Evolutionary conservation across 2,113 vertebrate genomes (phyloP), one percentile per base, ranked within the genome.

Genomic region (Ceratotherium simum): DNA sequence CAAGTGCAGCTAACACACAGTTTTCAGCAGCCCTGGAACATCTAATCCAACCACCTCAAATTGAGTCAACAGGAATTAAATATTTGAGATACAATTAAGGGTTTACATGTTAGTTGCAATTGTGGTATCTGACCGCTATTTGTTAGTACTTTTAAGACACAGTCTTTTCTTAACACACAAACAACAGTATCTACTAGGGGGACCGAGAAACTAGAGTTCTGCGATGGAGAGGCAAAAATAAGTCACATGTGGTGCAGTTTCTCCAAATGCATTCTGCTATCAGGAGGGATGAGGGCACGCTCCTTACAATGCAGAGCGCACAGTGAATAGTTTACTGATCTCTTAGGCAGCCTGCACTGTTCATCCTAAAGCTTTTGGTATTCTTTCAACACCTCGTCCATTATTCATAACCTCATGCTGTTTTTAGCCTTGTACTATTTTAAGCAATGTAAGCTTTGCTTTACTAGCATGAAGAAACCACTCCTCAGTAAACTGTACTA

Each of bases 351-450:
- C 31, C 51, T 46, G 31, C 17, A 36, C n/a, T 62, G 9, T 17
- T 95, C 39, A 72, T 23, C 51, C 80, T 75, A 83, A 79, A 90
- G 54, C 65, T 92, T 23, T 46, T 2, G 33, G 69, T 87, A 67
- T 14, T 42, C 76, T 96, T 75, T 95, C 80, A 65, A 58, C n/a
- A 81, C 31, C 70, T 95, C 20, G 51, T 93, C 18, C 65, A 76
- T 88, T 95, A 94, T 95, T 96, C 54, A 85, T 69, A 48, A 83
- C 25, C 54, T 64, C 33, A 20, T 8, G 18, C 81, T 93, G 73
- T 18, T 96, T 96, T 94, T 42, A 84, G 70, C 69, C 31, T 27
- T 72, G 27, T 70, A 70, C 87, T 95, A 91, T 94, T 92, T 94
- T 88, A 91, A 90, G 85, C 42, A 79, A 86, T 14, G 29, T 86